Base-by-base conservation (phyloP, 2,113 vertebrate species). In the Psilopsiagon aurifrons region DNA sequence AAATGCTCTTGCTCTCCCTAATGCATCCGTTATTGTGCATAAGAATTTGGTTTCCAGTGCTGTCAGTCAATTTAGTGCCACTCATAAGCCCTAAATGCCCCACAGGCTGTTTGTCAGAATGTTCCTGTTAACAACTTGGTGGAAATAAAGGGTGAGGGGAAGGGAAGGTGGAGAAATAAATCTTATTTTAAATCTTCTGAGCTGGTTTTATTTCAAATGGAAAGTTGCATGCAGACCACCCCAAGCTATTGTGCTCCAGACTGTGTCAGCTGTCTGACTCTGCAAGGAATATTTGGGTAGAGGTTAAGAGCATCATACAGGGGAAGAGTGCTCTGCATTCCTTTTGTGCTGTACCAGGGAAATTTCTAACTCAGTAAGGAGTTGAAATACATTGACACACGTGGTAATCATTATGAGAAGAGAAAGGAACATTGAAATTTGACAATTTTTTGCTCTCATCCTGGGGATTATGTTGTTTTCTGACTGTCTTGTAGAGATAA, bases 91-190 rank as follows among this genome's bases (percentile, higher is more conserved):
- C 74, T 43, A 63, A 84, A 92, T 91, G 84, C 86, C 95, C 77
- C 74, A 93, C 31, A 27, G 96, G 91, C 91, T 96, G 73, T 90
- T 96, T 68, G 86, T 96, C 86, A 97, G 92, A 92, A 95, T 96
- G 94, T 96, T 96, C 86, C 70, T 96, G 91, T 94, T 97, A 96
- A 92, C 94, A 94, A 44, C 86, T 86, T 43, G 57, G 83, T 92
- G 88, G 78, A 97, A 96, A 95, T 95, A 93, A 93, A 92, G 92
- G 57, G 91, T 81, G 74, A 95, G 81, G 80, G 88, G 91, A 95
- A 96, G 88, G 54, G 83, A 97, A 96, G 94, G 96, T 97, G 94
- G 93, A 88, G 95, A 91, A 97, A 95, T 95, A 95, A 95, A 94
- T 96, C 91, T 92, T 77, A 91, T 17, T 88, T 96, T 96, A 95